Percentiles rank a stretch among this genome's conserved stretches.
Conservation (phyloP, 2,113 vertebrate species). For the Ctenodactylus gundi region DNA sequence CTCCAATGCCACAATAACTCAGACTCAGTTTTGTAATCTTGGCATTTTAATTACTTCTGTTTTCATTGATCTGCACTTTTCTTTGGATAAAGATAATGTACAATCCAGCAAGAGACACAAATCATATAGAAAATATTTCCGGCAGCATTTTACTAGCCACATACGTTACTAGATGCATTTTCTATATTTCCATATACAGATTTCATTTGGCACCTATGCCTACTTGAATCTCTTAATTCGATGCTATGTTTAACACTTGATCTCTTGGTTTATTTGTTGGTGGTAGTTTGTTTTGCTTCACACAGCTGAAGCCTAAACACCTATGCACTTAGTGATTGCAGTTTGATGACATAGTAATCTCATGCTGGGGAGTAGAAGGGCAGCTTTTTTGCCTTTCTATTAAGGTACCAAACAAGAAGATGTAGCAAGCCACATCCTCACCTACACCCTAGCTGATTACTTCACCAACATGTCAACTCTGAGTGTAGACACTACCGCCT, state of each 20-base stretch:
- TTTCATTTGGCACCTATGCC: not conserved
- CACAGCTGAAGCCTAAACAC: not conserved
- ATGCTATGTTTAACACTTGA: not conserved
- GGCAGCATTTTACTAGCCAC: not conserved
- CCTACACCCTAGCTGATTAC: not conserved
- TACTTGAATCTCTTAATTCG: not conserved
- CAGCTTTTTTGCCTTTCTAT: not conserved
- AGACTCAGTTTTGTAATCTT: not conserved
- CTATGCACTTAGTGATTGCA: not conserved
- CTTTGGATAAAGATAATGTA: not conserved
- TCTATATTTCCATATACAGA: not conserved
- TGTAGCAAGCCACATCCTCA: not conserved
- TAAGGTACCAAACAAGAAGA: not conserved
- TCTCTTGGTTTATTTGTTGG: not conserved
- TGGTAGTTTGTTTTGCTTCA: not conserved
- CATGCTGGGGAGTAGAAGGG: not conserved
- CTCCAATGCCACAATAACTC: not conserved
- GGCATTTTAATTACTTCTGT: not conserved
- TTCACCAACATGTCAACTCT: conserved; percentile 57
- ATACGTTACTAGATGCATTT: not conserved
- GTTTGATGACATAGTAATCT: not conserved
- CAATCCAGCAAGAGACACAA: not conserved
- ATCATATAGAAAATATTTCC: not conserved
- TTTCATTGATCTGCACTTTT: not conserved
- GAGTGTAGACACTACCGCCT: conserved; percentile 67